Percentiles rank a stretch among this genome's conserved stretches.
Conservation (phyloP, 2,113 vertebrate species). For the Sphyrna mokarran region DNA sequence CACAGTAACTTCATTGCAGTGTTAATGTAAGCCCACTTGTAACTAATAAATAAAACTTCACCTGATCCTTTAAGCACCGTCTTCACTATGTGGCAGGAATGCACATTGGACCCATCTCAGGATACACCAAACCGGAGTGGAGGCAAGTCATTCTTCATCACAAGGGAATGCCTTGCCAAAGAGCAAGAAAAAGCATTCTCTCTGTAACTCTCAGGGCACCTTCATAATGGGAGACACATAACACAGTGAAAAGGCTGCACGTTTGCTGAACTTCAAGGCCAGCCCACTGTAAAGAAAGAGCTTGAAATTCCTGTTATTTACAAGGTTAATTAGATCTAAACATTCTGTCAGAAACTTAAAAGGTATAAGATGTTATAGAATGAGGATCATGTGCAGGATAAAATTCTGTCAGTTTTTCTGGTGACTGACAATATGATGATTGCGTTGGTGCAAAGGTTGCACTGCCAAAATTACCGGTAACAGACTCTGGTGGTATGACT, state of each 20-base stretch:
- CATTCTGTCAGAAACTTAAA: neutral
- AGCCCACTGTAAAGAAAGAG: neutral
- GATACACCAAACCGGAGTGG: no score
- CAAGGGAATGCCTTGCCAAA: no score
- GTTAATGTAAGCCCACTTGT: no score
- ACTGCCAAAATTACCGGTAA: neutral
- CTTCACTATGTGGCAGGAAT: no score
- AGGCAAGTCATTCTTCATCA: no score
- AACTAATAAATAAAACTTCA: no score
- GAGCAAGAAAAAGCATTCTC: no score
- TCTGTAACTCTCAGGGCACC: neutral
- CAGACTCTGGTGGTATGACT: neutral
- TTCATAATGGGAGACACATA: neutral
- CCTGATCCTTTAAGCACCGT: no score
- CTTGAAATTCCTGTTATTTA: neutral
- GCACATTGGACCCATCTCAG: no score
- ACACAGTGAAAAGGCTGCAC: neutral
- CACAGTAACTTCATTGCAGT: no score
- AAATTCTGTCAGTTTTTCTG: neutral
- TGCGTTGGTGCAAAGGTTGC: neutral
- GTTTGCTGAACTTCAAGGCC: neutral
- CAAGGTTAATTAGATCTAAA: neutral
- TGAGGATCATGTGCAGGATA: neutral
- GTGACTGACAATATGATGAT: neutral
- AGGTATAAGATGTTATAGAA: neutral